Conservation (phyloP, 2,113 vertebrate genomes). For the Sigmodon hispidus region DNA sequence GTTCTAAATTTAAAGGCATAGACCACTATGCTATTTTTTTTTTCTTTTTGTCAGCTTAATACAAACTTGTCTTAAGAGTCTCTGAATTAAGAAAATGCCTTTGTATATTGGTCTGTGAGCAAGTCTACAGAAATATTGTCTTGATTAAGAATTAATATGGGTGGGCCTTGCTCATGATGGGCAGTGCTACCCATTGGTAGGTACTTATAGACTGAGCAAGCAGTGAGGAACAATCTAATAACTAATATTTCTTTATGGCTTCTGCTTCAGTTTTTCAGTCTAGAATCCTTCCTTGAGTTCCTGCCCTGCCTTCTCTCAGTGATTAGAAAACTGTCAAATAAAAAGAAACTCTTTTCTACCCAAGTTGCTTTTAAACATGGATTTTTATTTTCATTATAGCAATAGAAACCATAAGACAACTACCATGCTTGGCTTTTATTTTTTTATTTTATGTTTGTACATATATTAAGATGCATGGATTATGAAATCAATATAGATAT, state of each 20-base stretch:
- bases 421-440: background rate
- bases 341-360: background rate
- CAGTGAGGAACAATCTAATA: background rate
- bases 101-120: background rate
- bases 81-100: background rate
- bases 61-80: background rate
- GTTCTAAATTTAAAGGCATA: background rate
- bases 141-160: background rate
- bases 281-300: background rate
- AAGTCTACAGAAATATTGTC: background rate
- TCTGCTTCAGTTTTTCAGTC: background rate
- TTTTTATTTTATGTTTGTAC: background rate
- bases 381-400: too few species aligned
- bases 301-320: background rate
- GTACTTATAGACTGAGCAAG: background rate
- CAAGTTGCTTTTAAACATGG: background rate
- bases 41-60: background rate
- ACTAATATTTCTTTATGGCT: background rate
- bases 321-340: background rate
- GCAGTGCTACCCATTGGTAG: background rate
- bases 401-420: background rate
- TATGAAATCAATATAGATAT: background rate
- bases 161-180: background rate
- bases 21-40: background rate
- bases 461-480: background rate